Conservation (phyloP, 2,113 vertebrate species). For the Dicaeum eximium region DNA sequence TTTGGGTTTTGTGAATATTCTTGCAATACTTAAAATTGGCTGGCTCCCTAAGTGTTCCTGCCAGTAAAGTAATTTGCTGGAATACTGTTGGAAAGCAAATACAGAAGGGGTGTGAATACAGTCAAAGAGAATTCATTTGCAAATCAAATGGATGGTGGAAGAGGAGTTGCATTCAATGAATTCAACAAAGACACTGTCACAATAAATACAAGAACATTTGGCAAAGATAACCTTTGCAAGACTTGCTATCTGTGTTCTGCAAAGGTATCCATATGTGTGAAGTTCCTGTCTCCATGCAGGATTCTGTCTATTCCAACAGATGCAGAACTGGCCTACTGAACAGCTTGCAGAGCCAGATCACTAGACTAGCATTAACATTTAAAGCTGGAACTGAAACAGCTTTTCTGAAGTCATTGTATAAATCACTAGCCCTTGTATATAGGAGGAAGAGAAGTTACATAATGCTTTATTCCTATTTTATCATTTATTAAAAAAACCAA, state of each 20-base stretch:
- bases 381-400: background rate
- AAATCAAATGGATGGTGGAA: conserved; percentile 33
- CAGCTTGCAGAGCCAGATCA: background rate
- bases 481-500: background rate
- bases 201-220: conserved; percentile 43
- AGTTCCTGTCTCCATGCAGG: background rate
- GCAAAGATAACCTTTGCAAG: conserved; percentile 21
- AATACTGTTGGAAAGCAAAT: conserved; percentile 64
- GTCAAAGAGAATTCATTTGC: conserved; percentile 42
- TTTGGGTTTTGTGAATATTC: conserved; percentile 13
- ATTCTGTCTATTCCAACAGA: background rate
- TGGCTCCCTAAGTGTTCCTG: conserved; percentile 26
- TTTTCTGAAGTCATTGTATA: background rate
- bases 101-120: conserved; percentile 59
- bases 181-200: conserved; percentile 29
- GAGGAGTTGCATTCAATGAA: conserved; percentile 8
- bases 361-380: background rate
- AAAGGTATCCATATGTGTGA: background rate
- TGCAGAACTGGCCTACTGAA: background rate
- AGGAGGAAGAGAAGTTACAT: background rate
- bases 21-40: conserved; percentile 45
- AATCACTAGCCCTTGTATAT: background rate
- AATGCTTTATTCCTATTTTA: background rate
- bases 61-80: conserved; percentile 55
- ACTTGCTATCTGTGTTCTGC: background rate